These are phyloP conservation scores for Columbina picui DNA, from an alignment of 2,113 vertebrate genomes.

Conservation along the genomic window DNA sequence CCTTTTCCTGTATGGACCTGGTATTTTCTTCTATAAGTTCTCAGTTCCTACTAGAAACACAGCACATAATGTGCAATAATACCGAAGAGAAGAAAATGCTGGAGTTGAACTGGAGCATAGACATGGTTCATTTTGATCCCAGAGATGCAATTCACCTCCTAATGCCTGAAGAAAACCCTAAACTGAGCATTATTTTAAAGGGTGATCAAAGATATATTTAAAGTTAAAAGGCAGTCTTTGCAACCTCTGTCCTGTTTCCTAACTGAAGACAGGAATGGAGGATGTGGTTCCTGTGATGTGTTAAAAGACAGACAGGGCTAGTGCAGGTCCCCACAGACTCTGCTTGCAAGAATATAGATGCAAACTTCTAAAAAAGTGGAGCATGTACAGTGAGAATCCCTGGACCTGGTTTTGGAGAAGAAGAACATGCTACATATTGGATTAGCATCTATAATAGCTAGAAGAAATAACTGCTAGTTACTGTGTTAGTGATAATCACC, in stretches of 20 bases:
- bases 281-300: not conserved
- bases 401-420: not conserved
- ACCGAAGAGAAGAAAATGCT: not conserved
- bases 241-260: not conserved
- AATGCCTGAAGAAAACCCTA: not conserved
- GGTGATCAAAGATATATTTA: not conserved
- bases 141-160: not conserved
- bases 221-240: not conserved
- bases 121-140: not conserved
- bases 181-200: not conserved
- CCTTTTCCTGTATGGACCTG: slow-evolving; percentile 21
- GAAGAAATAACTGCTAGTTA: not conserved
- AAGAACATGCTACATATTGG: not conserved
- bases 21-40: not conserved
- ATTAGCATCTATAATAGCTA: not conserved
- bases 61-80: not conserved
- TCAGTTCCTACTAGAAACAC: slow-evolving; percentile 6
- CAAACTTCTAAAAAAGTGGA: not conserved
- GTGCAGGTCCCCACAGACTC: not conserved
- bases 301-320: not conserved
- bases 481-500: not conserved
- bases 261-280: not conserved
- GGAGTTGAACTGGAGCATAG: not conserved
- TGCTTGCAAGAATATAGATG: not conserved
- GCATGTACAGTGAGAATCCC: not conserved